Evolutionary conservation across 2,113 vertebrate species (phyloP).

Genomic region (Coryphaenoides rupestris): DNA sequence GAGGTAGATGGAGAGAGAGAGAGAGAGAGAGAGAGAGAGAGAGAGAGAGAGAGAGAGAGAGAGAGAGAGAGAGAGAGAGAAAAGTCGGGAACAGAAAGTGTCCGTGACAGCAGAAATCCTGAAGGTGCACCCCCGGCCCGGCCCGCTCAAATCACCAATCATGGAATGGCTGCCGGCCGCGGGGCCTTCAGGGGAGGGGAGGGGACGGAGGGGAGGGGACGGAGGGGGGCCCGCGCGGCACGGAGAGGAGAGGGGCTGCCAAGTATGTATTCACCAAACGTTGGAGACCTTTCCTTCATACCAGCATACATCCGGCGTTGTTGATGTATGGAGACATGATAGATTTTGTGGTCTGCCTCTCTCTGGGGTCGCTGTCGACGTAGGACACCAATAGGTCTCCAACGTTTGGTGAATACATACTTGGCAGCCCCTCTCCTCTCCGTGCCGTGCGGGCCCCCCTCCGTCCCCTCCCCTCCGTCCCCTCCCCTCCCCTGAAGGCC

Average conservation of each 20-base stretch:
- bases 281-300: slow-evolving; percentile 34
- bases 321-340: too few species aligned
- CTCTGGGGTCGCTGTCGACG: too few species aligned
- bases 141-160: slow-evolving; percentile 22
- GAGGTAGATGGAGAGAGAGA: too few species aligned
- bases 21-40: slow-evolving; percentile 26
- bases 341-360: too few species aligned
- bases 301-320: too few species aligned
- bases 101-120: slow-evolving; percentile 11
- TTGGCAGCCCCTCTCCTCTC: slow-evolving; percentile 33
- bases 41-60: slow-evolving; percentile 3
- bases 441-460: too few species aligned
- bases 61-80: too few species aligned
- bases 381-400: slow-evolving; percentile 31
- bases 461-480: too few species aligned
- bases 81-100: slow-evolving; percentile 1
- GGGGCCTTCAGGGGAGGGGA: slow-evolving; percentile 12
- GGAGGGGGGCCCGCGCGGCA: too few species aligned
- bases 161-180: slow-evolving; percentile 20
- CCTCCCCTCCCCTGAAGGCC: slow-evolving; percentile 14
- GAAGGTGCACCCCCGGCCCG: slow-evolving; percentile 21
- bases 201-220: too few species aligned
- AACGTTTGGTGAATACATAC: slow-evolving; percentile 32
- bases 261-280: slow-evolving; percentile 36
- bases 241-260: slow-evolving; percentile 23